Conservation (phyloP, 2,888 invertebrate species). For the Ditylenchus weischeri region DNA sequence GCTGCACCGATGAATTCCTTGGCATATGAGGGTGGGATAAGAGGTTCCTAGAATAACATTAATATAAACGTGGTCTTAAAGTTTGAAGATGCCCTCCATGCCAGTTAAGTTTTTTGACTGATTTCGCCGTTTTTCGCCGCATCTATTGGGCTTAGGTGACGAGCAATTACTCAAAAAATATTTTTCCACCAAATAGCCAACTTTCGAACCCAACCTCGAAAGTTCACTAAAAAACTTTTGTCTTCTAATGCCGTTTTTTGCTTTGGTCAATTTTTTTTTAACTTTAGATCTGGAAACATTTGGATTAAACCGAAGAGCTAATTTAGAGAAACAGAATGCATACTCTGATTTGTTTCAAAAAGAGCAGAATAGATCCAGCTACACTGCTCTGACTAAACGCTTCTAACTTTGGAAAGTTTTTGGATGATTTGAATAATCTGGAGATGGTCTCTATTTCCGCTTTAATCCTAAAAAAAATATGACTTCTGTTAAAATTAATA, state of each 20-base stretch:
- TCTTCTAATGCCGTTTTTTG: no score
- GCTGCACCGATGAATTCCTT: conserved; percentile 15
- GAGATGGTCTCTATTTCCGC: conserved; percentile 14
- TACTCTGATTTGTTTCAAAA: conserved; percentile 9
- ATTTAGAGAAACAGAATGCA: no score
- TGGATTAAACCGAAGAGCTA: no score
- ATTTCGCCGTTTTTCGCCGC: no score
- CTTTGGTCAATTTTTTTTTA: no score
- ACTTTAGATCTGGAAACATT: no score
- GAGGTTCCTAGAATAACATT: conserved; percentile 15
- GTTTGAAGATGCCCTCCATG: not conserved
- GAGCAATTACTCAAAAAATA: not conserved
- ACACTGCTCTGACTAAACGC: conserved; percentile 1
- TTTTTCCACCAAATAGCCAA: not conserved
- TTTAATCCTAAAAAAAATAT: conserved; percentile 6
- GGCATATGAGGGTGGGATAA: conserved; percentile 21
- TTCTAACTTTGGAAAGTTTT: conserved; percentile 18
- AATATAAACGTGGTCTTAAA: not conserved
- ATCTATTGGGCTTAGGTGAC: no score
- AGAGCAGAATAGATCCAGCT: not conserved
- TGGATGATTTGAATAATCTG: conserved; percentile 9
- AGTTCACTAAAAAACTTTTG: no score
- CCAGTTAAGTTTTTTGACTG: no score
- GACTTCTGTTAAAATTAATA: not conserved
- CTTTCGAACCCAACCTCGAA: no score